These are phyloP conservation scores for Penaeus vannamei DNA, from an alignment of 1,140 invertebrate genomes.

Conservation along the genomic window DNA sequence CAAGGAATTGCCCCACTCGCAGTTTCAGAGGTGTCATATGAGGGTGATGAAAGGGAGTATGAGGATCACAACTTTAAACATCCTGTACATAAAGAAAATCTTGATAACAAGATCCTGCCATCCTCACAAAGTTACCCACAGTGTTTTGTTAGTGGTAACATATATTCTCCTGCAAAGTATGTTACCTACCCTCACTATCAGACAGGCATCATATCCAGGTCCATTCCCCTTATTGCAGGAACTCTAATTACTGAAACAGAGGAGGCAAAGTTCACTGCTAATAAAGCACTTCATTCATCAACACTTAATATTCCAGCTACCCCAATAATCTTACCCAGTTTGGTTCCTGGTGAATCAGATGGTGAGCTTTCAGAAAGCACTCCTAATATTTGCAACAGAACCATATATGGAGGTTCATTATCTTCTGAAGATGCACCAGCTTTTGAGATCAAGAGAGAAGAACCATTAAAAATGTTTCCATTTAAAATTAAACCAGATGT, in stretches of 20 bases:
- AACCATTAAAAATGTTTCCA: slow-evolving; percentile 37
- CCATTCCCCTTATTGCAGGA: too few relatives aligned
- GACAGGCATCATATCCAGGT: too few relatives aligned
- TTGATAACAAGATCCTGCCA: too few relatives aligned
- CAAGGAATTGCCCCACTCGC: background rate
- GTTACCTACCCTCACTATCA: too few relatives aligned
- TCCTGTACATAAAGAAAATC: too few relatives aligned
- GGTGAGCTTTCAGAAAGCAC: slow-evolving; percentile 43
- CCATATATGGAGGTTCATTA: slow-evolving; percentile 58
- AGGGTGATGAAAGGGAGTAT: background rate
- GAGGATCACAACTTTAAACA: too few relatives aligned
- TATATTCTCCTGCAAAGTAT: too few relatives aligned
- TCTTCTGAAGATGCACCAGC: slow-evolving; percentile 23
- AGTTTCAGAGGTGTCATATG: background rate
- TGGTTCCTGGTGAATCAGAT: slow-evolving; percentile 3
- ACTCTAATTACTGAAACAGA: too few relatives aligned
- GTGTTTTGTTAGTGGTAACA: too few relatives aligned
- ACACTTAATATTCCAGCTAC: slow-evolving; percentile 55
- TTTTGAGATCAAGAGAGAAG: slow-evolving; percentile 1
- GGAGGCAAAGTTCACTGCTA: too few relatives aligned
- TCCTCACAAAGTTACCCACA: too few relatives aligned
- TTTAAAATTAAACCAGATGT: slow-evolving; percentile 48
- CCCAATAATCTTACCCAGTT: slow-evolving; percentile 43
- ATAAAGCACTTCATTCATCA: slow-evolving; percentile 47
- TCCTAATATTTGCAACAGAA: slow-evolving; percentile 56